These are phyloP conservation scores for Stenolophus ochropezus DNA, from an alignment of 2,888 invertebrate genomes.

Conservation along the genomic window DNA sequence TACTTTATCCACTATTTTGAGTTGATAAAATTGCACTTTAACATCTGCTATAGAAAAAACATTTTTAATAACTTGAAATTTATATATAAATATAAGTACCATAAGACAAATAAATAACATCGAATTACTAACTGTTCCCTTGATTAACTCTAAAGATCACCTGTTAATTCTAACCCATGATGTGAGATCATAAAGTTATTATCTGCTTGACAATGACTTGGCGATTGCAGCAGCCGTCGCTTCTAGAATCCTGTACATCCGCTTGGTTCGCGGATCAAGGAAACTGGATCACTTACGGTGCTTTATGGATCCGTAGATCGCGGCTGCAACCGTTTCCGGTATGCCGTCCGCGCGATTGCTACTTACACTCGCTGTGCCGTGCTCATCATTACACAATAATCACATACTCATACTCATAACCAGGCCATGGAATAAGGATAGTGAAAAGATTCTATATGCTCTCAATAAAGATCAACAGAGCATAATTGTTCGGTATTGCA, in stretches of 20 bases:
- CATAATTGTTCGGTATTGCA: no score
- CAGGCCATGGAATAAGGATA: neutral
- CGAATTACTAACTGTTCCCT: no score
- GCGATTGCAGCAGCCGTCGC: neutral
- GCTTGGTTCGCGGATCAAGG: neutral
- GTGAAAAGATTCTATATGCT: neutral
- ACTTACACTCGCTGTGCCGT: neutral
- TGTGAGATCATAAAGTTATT: no score
- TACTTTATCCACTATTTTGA: no score
- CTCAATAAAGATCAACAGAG: no score
- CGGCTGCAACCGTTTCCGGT: slow-evolving; percentile 1
- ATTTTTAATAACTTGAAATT: no score
- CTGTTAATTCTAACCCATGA: no score
- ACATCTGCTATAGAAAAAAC: no score
- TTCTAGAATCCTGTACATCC: neutral
- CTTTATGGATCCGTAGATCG: slow-evolving; percentile 30
- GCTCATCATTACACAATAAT: neutral
- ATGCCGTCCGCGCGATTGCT: neutral
- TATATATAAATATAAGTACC: no score
- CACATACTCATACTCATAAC: neutral
- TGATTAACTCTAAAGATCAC: no score
- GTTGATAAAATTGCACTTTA: no score
- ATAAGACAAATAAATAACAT: no score
- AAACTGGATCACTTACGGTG: slow-evolving; percentile 47
- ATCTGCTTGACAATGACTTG: neutral